phyloP scores from a whole-genome alignment of 1,140 invertebrate species.

The Papilio dardanus region DNA sequence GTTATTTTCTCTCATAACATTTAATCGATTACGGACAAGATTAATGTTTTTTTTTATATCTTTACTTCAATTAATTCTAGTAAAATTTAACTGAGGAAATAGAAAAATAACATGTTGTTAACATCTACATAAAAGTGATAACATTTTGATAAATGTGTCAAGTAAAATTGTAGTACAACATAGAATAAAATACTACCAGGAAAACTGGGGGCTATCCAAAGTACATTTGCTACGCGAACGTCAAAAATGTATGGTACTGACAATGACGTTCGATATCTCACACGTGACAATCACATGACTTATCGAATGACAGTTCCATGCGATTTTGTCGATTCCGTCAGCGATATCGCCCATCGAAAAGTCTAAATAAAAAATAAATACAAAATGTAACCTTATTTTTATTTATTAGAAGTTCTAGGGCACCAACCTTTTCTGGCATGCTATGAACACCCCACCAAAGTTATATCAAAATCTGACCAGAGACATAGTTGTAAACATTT shows the following conservation, averaged over 20 bases:
- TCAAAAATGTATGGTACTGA: too few relatives aligned
- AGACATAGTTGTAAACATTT: not conserved
- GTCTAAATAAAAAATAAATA: too few relatives aligned
- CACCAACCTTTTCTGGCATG: not conserved
- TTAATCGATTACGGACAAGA: slow-evolving; percentile 8
- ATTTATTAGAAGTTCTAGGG: not conserved
- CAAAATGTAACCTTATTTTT: not conserved
- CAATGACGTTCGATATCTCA: too few relatives aligned
- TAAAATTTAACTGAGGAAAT: not conserved
- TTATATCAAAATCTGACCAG: not conserved
- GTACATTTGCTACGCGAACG: too few relatives aligned
- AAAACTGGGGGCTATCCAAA: too few relatives aligned
- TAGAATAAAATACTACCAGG: too few relatives aligned
- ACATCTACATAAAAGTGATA: not conserved
- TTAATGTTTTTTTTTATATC: not conserved
- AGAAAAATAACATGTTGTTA: not conserved
- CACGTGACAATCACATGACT: too few relatives aligned
- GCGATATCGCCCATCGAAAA: too few relatives aligned
- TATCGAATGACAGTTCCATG: too few relatives aligned
- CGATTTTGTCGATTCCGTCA: too few relatives aligned
- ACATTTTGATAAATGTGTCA: not conserved
- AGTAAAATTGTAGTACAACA: not conserved
- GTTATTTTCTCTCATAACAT: slow-evolving; percentile 20
- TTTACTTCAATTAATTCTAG: not conserved
- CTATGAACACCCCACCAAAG: not conserved